Evolutionary conservation across 2,113 vertebrate species (phyloP).

Genomic region (Xyliphius kryptos): DNA sequence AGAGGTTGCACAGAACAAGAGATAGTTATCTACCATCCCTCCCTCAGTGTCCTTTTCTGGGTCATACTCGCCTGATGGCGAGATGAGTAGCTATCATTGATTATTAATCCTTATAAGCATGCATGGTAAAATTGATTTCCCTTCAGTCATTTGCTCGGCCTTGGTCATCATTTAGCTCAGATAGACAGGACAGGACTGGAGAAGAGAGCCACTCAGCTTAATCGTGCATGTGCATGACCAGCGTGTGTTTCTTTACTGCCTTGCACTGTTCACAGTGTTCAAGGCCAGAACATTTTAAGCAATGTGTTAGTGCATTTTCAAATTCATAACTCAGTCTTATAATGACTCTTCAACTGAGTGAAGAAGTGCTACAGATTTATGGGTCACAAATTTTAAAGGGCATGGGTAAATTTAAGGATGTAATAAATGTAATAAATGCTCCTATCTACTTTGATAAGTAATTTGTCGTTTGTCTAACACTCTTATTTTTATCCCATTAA

Average conservation of each 20-base stretch:
- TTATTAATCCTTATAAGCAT: conserved; percentile 45
- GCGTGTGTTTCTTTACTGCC: neutral
- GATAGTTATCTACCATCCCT: conserved; percentile 34
- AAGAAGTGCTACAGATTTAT: too few relatives aligned
- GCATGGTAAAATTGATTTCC: conserved; percentile 36
- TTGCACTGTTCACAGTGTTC: neutral
- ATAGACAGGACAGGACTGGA: neutral
- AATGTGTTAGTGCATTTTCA: too few relatives aligned
- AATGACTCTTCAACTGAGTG: too few relatives aligned
- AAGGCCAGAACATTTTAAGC: too few relatives aligned
- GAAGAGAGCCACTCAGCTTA: neutral
- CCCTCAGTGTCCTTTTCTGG: conserved; percentile 43
- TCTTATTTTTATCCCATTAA: too few relatives aligned
- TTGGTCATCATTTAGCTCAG: conserved; percentile 36
- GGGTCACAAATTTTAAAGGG: too few relatives aligned
- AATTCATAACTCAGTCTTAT: too few relatives aligned
- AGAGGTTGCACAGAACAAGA: conserved; percentile 1
- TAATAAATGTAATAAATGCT: too few relatives aligned
- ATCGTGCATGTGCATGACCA: neutral
- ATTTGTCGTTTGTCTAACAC: too few relatives aligned
- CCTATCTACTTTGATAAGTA: too few relatives aligned
- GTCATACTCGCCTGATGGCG: conserved; percentile 30
- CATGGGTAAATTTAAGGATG: too few relatives aligned
- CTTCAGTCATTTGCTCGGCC: conserved; percentile 32
- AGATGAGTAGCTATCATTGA: conserved; percentile 38